These are phyloP conservation scores for Platycercus adscitus DNA, from an alignment of 2,113 vertebrate genomes.

Conservation along the genomic window DNA sequence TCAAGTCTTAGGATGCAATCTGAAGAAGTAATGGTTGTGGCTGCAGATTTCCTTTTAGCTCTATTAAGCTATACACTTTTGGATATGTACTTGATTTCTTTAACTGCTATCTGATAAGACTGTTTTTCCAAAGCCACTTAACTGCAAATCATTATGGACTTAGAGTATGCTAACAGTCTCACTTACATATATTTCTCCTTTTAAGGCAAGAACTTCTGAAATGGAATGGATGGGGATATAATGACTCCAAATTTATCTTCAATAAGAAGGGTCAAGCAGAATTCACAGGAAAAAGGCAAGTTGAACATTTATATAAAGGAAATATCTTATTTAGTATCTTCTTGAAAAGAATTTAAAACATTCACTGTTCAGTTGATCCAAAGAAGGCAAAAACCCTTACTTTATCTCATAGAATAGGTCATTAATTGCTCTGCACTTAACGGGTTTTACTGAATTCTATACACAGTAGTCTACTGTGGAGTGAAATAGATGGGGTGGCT, in stretches of 20 bases:
- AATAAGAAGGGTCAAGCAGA: slow-evolving; percentile 98
- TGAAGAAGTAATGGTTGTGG: not conserved
- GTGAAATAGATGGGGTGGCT: not conserved
- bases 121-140: not conserved
- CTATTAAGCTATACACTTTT: not conserved
- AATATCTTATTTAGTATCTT: not conserved
- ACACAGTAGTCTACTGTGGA: not conserved
- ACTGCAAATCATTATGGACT: not conserved
- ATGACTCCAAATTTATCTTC: slow-evolving; percentile 91
- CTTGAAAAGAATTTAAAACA: not conserved
- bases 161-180: not conserved
- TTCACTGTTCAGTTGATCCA: not conserved
- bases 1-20: not conserved
- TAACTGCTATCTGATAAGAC: not conserved
- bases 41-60: not conserved
- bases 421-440: not conserved
- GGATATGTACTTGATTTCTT: not conserved
- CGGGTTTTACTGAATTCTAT: not conserved
- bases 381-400: not conserved
- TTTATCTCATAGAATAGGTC: not conserved
- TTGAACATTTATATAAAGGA: not conserved
- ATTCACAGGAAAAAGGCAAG: slow-evolving; percentile 95
- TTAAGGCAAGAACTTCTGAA: slow-evolving; percentile 95
- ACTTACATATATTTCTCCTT: not conserved
- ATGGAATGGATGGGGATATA: slow-evolving; percentile 99